Percentiles rank a stretch among this genome's conserved stretches.
These are phyloP conservation scores for Rhagonycha lutea DNA, from an alignment of 2,888 invertebrate species.

Conservation along the genomic window DNA sequence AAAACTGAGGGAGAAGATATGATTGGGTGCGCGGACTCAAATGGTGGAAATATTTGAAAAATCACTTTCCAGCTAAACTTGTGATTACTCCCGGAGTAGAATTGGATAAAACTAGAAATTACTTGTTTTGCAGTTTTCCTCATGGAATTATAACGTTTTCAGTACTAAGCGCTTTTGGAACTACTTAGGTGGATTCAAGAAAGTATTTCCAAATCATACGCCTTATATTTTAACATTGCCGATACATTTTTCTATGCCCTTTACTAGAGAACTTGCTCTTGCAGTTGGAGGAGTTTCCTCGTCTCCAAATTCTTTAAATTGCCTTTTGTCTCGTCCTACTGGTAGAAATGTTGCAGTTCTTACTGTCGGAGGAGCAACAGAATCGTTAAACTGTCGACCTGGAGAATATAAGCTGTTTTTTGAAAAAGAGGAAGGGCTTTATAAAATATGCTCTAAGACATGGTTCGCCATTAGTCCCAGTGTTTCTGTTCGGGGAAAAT, in stretches of 20 bases:
- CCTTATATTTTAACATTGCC: slow-evolving; percentile 60
- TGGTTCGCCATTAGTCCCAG: slow-evolving; percentile 83
- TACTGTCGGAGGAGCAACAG: slow-evolving; percentile 88
- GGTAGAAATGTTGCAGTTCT: slow-evolving; percentile 70
- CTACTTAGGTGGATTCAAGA: slow-evolving; percentile 61
- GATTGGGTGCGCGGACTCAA: slow-evolving; percentile 62
- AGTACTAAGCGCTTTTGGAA: slow-evolving; percentile 77
- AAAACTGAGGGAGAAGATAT: slow-evolving; percentile 58
- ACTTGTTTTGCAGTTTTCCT: slow-evolving; percentile 86
- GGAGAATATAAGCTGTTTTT: slow-evolving; percentile 72
- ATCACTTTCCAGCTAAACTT: slow-evolving; percentile 85
- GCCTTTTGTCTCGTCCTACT: slow-evolving; percentile 59
- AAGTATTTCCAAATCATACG: slow-evolving; percentile 58
- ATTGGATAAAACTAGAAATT: slow-evolving; percentile 78
- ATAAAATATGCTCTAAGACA: slow-evolving; percentile 44
- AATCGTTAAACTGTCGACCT: slow-evolving; percentile 82
- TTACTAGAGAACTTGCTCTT: slow-evolving; percentile 70
- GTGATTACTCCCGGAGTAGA: slow-evolving; percentile 85
- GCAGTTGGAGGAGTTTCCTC: slow-evolving; percentile 62
- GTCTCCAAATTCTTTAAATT: slow-evolving; percentile 67
- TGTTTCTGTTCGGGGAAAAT: slow-evolving; percentile 88
- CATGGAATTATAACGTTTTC: slow-evolving; percentile 85
- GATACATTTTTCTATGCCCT: slow-evolving; percentile 72
- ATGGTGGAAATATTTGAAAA: slow-evolving; percentile 74
- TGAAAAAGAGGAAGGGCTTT: slow-evolving; percentile 73